These are phyloP conservation scores for Uria lomvia DNA, from an alignment of 2,113 vertebrate species.

Conservation along the genomic window DNA sequence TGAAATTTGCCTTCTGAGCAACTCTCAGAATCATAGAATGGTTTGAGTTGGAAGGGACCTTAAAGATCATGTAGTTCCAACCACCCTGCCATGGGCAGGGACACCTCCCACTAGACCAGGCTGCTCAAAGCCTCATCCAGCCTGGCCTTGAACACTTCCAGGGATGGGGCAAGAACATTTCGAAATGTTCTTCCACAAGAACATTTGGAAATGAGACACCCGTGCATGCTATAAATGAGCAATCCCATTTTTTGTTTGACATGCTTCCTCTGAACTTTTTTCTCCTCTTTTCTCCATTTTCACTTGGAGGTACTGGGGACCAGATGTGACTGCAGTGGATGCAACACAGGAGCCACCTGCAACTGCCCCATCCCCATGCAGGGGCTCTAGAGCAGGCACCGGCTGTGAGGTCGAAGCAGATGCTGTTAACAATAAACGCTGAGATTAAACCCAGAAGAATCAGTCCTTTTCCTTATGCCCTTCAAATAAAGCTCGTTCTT, in stretches of 20 bases:
- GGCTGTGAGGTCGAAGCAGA: not conserved
- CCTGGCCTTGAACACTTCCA: too few species aligned
- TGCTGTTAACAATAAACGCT: not conserved
- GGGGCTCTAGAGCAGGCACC: not conserved
- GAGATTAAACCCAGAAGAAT: not conserved
- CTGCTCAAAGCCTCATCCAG: too few species aligned
- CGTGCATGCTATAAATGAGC: not conserved
- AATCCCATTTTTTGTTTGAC: not conserved
- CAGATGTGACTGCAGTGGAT: not conserved
- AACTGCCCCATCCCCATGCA: accelerated
- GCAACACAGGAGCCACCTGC: not conserved
- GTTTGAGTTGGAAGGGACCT: too few species aligned
- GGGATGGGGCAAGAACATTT: too few species aligned
- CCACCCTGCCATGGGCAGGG: too few species aligned
- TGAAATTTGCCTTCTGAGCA: not conserved
- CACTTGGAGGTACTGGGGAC: not conserved
- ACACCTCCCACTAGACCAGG: too few species aligned
- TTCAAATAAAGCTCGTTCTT: not conserved
- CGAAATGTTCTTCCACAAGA: not conserved
- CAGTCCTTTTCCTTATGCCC: not conserved
- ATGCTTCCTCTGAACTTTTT: not conserved
- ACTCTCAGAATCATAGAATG: not conserved
- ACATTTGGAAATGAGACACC: not conserved
- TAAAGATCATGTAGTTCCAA: too few species aligned
- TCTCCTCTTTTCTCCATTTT: not conserved